Evolutionary conservation across 2,113 vertebrate species (phyloP).

Genomic region (Scophthalmus maximus): DNA sequence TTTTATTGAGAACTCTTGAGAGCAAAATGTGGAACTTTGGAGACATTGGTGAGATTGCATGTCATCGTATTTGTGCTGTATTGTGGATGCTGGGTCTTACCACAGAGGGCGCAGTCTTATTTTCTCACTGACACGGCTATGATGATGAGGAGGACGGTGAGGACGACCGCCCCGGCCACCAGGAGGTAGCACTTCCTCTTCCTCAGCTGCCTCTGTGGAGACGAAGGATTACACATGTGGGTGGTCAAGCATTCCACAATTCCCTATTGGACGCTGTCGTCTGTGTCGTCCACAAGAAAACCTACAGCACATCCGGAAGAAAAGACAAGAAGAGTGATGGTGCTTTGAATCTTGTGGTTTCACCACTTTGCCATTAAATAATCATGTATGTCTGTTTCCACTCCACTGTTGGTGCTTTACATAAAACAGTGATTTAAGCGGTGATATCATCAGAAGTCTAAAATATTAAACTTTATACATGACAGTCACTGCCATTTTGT

Average conservation of each 20-base stretch:
- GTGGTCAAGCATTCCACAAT: not conserved
- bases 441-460: not conserved
- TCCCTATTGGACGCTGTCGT: not conserved
- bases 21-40: too few relatives aligned
- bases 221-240: slow-evolving; percentile 9
- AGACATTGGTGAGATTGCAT: too few relatives aligned
- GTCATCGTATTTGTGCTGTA: not conserved
- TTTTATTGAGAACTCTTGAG: too few relatives aligned
- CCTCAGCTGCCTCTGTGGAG: slow-evolving; percentile 79
- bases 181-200: slow-evolving; percentile 84
- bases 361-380: not conserved
- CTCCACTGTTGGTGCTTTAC: not conserved
- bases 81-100: slow-evolving; percentile 57
- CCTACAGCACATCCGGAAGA: not conserved
- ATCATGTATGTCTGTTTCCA: not conserved
- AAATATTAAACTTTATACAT: not conserved
- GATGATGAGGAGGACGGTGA: slow-evolving; percentile 80
- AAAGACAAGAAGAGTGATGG: not conserved
- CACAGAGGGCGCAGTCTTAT: slow-evolving; percentile 65
- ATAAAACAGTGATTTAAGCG: not conserved
- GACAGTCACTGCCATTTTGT: not conserved
- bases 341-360: not conserved
- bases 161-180: slow-evolving; percentile 67
- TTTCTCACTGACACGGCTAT: slow-evolving; percentile 81
- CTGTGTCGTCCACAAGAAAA: not conserved